Evolutionary conservation across 92 coral and sea anemone species (phyloP), one percentile per base, ranked within the genome.

Genomic region (Palythoa grandiflora): DNA sequence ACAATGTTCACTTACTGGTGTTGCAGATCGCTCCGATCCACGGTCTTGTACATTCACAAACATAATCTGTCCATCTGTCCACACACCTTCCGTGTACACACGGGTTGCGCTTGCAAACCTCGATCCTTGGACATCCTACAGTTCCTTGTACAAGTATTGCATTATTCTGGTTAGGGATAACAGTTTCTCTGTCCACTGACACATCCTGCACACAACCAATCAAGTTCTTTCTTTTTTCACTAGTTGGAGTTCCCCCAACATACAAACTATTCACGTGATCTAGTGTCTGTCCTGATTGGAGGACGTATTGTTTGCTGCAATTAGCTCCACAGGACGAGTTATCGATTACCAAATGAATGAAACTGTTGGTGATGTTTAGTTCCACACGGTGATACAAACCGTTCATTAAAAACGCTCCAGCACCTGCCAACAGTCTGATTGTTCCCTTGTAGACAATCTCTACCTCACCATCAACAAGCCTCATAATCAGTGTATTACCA

Each of bases 131-230:
- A 87, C 96, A 97, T 59, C 95, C 98, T 38, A 17, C 80, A 38
- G 50, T 73, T 38, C 87, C 87, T 68, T 91, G 85, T 12, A 77
- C 76, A 47, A 88, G 60, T 9, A 74, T 73, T 65, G 90, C 94
- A 36, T 85, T 91, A 66, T 85, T 65, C 52, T 84, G 84, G 16
- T 89, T 88, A 47, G 99, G 99, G 60, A 95, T 89, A 35, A 89
- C 86, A 52, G 90, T 87, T 51, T 70, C 66, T 11, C 83, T 86
- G 78, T 93, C 93, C 15, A 96, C 91, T 68, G 38, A 71, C 61
- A 96, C 93, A 87, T 96, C 97, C 72, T 93, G 92, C 15, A 96
- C 75, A 85, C 99, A 93, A 71, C 99, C 99, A 89, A 0, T 28
- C 0, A 28, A 28, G 28, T 28, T 28, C 0, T 28, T 28, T 28